phyloP scores from a whole-genome alignment of 2,113 vertebrate species.

The Gobiocypris rarus region DNA sequence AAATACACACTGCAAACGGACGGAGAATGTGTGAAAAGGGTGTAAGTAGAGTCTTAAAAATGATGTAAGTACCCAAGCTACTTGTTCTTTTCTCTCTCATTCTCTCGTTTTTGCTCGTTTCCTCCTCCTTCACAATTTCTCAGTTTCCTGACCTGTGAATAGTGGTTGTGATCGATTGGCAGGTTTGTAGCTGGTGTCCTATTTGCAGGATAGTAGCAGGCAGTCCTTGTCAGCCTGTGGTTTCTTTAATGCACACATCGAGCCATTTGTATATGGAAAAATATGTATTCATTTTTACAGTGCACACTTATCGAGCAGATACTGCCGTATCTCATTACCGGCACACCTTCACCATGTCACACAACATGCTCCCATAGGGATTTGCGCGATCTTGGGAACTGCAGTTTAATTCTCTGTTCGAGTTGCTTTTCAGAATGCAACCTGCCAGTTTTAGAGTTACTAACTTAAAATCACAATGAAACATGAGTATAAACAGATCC shows the following conservation, averaged over 20 bases:
- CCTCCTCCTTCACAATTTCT: background rate
- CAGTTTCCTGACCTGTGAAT: background rate
- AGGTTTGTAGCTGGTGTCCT: constrained; percentile 31
- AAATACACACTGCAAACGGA: too few relatives aligned
- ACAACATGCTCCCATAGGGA: constrained; percentile 10
- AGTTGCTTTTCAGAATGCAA: constrained; percentile 9
- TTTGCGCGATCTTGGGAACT: background rate
- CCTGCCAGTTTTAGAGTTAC: background rate
- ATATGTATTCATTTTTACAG: constrained; percentile 25
- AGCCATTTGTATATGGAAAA: constrained; percentile 30
- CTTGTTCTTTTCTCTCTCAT: background rate
- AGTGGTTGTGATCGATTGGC: constrained; percentile 39
- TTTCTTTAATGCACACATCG: background rate
- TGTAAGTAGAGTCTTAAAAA: background rate
- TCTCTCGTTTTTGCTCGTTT: background rate
- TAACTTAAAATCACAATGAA: background rate
- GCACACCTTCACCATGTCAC: background rate
- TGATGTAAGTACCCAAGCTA: background rate
- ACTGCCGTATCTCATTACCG: constrained; percentile 10
- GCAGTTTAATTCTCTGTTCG: background rate
- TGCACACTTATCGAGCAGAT: constrained; percentile 5
- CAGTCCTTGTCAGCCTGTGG: constrained; percentile 11
- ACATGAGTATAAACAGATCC: background rate
- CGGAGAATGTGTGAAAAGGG: too few relatives aligned
- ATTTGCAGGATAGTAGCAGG: constrained; percentile 15